Base-by-base conservation (phyloP, 2,113 vertebrate genomes). In the Coturnix japonica region DNA sequence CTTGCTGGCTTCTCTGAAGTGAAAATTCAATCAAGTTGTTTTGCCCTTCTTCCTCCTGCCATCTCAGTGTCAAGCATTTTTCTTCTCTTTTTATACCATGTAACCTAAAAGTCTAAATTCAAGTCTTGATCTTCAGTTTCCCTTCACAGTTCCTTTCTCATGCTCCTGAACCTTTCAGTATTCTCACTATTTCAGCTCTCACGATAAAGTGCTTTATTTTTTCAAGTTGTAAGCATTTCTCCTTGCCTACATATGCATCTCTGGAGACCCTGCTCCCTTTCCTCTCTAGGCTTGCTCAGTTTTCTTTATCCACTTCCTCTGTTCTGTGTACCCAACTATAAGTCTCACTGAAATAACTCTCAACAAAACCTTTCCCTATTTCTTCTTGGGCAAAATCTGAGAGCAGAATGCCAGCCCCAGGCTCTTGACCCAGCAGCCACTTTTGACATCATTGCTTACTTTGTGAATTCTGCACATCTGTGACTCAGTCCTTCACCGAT, bases 91-190 rank as follows among this genome's bases (percentile, higher is more conserved):
- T 85, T 61, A 78, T 92, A 74, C 26, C 25, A 90, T 78, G 57
- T 25, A 81, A 85, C 37, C 35, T n/a, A 79, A 37, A 78, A 75
- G 30, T 66, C 64, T 90, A 81, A 87, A 90, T 94, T 90, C 9
- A 66, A 46, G 41, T 74, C 61, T 85, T 57, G 65, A 61, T 81
- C 51, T 89, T 65, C 35, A 61, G 18, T 66, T 85, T 85, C 56
- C 51, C 18, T 12, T 81, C 82, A 87, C 56, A 35, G 60, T 83
- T 81, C 7, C 39, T 47, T 81, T 51, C 60, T 93, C 33, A 43
- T 65, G 20, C 60, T 73, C 7, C 56, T 43, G 22, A 92, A 66
- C 60, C 28, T 85, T 70, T 81, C 60, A 33, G 46, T 41, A 4
- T 59, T 83, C 12, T 79, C 39, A 72, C 30, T 63, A 77, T 46